These are phyloP conservation scores for Pangasius krempfi DNA, from an alignment of 2,797 vertebrate species.

Conservation along the genomic window DNA sequence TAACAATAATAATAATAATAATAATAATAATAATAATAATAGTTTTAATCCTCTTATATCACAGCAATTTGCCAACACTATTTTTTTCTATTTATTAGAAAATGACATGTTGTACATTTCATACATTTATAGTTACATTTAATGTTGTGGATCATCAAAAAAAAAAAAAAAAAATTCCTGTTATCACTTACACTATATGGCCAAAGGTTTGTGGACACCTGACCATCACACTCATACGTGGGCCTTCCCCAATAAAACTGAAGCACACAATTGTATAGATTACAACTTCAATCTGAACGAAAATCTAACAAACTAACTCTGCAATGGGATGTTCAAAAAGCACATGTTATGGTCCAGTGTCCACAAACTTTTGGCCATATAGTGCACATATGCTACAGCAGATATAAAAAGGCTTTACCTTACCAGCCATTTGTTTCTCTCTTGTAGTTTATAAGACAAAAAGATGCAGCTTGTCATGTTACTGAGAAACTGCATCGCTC, in stretches of 20 bases:
- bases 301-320: background rate
- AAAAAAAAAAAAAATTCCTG: background rate
- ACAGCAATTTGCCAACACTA: background rate
- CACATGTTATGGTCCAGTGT: background rate
- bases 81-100: background rate
- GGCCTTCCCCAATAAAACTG: background rate
- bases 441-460: no score
- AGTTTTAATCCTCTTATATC: background rate
- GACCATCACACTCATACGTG: background rate
- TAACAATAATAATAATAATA: conserved; percentile 4
- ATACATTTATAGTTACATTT: background rate
- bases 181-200: background rate
- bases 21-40: background rate
- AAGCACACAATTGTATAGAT: background rate
- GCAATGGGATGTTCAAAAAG: background rate
- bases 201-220: background rate
- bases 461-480: background rate
- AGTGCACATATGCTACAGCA: background rate
- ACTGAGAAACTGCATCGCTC: no score
- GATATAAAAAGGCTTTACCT: no score
- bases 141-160: background rate
- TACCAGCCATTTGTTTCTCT: no score
- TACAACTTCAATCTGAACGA: background rate
- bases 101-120: background rate
- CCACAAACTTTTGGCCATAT: background rate